Percentiles rank a stretch among this genome's conserved stretches.
Evolutionary conservation across 2,113 vertebrate species (phyloP).

Genomic region (Ginglymostoma cirratum): DNA sequence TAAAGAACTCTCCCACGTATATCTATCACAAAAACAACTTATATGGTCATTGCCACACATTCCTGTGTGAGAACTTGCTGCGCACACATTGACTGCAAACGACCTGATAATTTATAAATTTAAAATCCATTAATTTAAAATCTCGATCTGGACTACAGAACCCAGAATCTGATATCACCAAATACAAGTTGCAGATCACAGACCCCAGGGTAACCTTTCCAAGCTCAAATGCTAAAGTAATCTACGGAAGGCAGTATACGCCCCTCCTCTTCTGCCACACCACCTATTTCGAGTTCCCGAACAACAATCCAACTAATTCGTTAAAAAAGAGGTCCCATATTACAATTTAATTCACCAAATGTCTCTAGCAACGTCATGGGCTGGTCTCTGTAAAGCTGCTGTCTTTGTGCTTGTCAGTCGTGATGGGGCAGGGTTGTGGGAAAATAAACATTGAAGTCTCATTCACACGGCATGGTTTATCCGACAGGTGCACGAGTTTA

Average conservation of each 20-base stretch:
- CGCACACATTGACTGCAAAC: background rate
- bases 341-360: background rate
- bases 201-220: background rate
- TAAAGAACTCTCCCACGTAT: background rate
- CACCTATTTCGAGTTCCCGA: background rate
- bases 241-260: background rate
- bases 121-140: background rate
- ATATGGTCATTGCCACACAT: background rate
- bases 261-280: background rate
- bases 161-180: background rate
- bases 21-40: background rate
- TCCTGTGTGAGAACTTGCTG: background rate
- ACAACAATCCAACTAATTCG: background rate
- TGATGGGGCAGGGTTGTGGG: background rate
- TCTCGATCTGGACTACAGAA: background rate
- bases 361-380: background rate
- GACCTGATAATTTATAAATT: background rate
- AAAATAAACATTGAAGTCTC: conserved; percentile 6
- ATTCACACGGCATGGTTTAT: background rate
- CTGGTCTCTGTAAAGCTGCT: background rate
- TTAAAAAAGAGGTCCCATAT: background rate
- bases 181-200: background rate
- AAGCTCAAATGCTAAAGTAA: background rate
- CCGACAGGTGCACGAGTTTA: background rate
- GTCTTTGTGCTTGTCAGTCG: background rate